Evolutionary conservation across 2,797 vertebrate genomes (phyloP).

Genomic region (Epinephelus awoara): DNA sequence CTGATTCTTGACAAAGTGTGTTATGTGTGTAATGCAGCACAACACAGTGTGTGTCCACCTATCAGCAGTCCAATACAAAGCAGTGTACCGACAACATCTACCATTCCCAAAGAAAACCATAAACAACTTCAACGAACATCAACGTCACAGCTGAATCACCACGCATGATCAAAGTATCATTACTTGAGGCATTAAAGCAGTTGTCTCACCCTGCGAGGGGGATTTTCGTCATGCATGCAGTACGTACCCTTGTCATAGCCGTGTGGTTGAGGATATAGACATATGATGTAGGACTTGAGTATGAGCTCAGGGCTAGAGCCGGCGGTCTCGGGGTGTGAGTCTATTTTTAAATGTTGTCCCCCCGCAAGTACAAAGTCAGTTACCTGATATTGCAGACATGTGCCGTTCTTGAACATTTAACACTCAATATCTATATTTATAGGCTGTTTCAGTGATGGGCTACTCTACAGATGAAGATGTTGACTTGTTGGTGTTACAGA

Average conservation of each 20-base stretch:
- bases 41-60: constrained; percentile 5
- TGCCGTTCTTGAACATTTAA: constrained; percentile 77
- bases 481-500: background rate
- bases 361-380: constrained; percentile 84
- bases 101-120: constrained; percentile 24
- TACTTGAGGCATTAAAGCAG: constrained; percentile 50
- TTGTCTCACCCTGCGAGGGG: constrained; percentile 35
- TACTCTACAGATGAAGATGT: constrained; percentile 47
- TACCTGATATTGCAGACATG: constrained; percentile 86
- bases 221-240: constrained; percentile 70
- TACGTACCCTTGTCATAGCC: constrained; percentile 84
- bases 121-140: background rate
- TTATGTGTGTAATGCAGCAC: constrained; percentile 1
- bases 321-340: constrained; percentile 75
- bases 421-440: constrained; percentile 80
- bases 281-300: constrained; percentile 76
- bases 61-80: constrained; percentile 18
- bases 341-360: constrained; percentile 86
- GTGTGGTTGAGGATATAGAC: constrained; percentile 69
- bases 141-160: constrained; percentile 19
- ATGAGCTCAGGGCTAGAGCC: constrained; percentile 71
- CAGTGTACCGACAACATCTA: constrained; percentile 19
- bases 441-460: constrained; percentile 55
- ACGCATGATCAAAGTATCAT: constrained; percentile 33
- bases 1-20: constrained; percentile 6